A percentile compares a stretch with the other conserved stretches of the same genome.
Conservation (phyloP, 2,888 invertebrate genomes). For the Monoplex corrugatus region DNA sequence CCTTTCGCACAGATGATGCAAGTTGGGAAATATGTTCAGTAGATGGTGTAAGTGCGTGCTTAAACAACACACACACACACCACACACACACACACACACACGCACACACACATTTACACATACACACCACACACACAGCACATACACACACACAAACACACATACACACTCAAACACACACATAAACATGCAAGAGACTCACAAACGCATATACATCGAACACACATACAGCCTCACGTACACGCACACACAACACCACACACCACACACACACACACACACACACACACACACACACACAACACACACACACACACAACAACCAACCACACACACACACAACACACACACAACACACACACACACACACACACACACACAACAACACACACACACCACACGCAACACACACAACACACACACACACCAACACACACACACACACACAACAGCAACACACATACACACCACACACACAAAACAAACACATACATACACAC, state of each 20-base stretch:
- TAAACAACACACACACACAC: background rate
- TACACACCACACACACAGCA: too few relatives aligned
- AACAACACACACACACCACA: background rate
- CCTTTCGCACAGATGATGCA: too few relatives aligned
- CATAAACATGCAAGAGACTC: background rate
- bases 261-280: slow-evolving; percentile 17
- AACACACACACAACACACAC: background rate
- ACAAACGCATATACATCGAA: too few relatives aligned
- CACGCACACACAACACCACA: too few relatives aligned
- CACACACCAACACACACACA: too few relatives aligned
- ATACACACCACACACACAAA: too few relatives aligned
- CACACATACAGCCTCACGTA: background rate
- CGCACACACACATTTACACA: background rate
- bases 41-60: background rate
- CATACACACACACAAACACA: background rate
- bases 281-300: slow-evolving; percentile 22
- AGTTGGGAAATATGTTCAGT: background rate
- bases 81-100: background rate
- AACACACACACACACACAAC: slow-evolving; percentile 22
- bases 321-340: background rate
- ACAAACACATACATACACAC: background rate
- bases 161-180: too few relatives aligned
- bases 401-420: too few relatives aligned
- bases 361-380: background rate
- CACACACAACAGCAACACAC: background rate